phyloP scores from a whole-genome alignment of 1,140 invertebrate genomes.

The Rhyacophila brunnea region DNA sequence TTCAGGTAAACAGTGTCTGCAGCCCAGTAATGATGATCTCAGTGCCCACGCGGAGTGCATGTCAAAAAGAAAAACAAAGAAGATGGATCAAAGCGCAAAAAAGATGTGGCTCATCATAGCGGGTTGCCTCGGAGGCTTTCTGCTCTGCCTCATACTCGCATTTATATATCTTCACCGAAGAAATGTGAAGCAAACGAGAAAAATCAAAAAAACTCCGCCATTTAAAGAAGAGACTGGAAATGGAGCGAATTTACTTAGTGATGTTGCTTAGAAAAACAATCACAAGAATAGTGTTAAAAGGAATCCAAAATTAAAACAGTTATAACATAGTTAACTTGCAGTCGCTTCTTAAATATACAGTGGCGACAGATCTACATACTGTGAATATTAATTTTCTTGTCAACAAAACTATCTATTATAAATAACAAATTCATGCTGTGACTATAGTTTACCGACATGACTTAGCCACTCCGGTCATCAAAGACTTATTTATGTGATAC shows the following conservation, averaged over 20 bases:
- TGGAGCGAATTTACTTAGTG: slow-evolving; percentile 6
- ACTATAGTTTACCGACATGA: no score
- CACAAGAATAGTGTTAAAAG: no score
- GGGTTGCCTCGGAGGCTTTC: slow-evolving; percentile 46
- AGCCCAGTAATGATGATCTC: slow-evolving; percentile 13
- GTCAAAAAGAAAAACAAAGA: slow-evolving; percentile 26
- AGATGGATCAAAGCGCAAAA: slow-evolving; percentile 37
- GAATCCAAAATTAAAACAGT: no score
- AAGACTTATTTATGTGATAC: no score
- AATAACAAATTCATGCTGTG: no score
- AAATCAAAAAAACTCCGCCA: slow-evolving; percentile 36
- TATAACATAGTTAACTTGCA: no score
- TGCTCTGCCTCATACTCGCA: slow-evolving; percentile 48
- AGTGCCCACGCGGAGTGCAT: slow-evolving; percentile 39
- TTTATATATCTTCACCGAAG: slow-evolving; percentile 50
- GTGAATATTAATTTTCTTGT: no score
- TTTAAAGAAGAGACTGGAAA: slow-evolving; percentile 5
- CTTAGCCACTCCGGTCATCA: no score
- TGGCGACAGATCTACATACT: no score
- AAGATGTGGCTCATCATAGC: slow-evolving; percentile 50
- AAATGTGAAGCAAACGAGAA: slow-evolving; percentile 49
- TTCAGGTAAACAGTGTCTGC: slow-evolving; percentile 14
- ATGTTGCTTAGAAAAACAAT: slow-evolving; percentile 16
- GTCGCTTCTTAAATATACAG: no score
- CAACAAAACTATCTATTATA: no score